These are phyloP conservation scores for Drosophila paramelanica DNA, from an alignment of 2,888 invertebrate genomes.

Conservation along the genomic window DNA sequence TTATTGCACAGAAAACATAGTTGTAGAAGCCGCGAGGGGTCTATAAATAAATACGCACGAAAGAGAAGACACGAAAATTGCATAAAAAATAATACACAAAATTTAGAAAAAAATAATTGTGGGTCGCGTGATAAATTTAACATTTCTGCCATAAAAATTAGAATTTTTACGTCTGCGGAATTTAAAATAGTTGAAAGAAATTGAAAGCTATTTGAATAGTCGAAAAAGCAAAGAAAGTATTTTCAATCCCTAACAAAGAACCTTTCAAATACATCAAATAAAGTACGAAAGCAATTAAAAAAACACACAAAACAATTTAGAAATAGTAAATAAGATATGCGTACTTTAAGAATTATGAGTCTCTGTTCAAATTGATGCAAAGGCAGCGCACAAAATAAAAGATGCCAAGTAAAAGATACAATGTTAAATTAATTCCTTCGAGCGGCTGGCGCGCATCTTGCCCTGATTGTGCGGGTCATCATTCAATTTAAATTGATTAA, in stretches of 20 bases:
- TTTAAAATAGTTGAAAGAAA: slow-evolving; percentile 38
- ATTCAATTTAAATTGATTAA: slow-evolving; percentile 84
- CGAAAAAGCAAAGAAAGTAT: slow-evolving; percentile 4
- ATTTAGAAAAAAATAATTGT: slow-evolving; percentile 20
- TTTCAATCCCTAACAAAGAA: no score
- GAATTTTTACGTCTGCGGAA: slow-evolving; percentile 28
- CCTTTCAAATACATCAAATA: slow-evolving; percentile 9
- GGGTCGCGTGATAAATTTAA: slow-evolving; percentile 34
- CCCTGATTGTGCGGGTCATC: slow-evolving; percentile 83
- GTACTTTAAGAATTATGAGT: slow-evolving; percentile 26
- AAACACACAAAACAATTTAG: not conserved
- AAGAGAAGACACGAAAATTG: slow-evolving; percentile 16
- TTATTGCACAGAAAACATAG: slow-evolving; percentile 8
- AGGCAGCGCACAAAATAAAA: slow-evolving; percentile 15
- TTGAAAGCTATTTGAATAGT: slow-evolving; percentile 16
- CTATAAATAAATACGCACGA: slow-evolving; percentile 50
- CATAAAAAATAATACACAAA: slow-evolving; percentile 19
- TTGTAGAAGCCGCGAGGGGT: slow-evolving; percentile 8
- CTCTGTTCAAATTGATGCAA: slow-evolving; percentile 14
- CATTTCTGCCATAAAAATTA: slow-evolving; percentile 17
- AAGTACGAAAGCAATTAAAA: slow-evolving; percentile 1
- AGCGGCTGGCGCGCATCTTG: slow-evolving; percentile 43
- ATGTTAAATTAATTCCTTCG: slow-evolving; percentile 31
- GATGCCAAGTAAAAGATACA: slow-evolving; percentile 41
- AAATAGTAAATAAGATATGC: slow-evolving; percentile 19